Base-by-base conservation (phyloP, 2,113 vertebrate genomes). In the Callipepla squamata region DNA sequence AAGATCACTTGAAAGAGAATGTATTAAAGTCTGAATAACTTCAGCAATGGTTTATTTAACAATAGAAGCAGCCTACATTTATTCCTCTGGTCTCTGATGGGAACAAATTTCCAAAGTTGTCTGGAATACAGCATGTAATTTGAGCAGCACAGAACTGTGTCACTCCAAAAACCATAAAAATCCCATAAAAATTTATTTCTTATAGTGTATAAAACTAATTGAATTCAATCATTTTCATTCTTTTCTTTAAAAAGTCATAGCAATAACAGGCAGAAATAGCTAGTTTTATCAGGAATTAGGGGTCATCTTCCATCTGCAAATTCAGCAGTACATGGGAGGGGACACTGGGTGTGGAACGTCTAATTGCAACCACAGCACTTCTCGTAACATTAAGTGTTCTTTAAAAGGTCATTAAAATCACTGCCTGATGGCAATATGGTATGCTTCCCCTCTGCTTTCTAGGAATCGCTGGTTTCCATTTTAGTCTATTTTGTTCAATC, bases 381-480 rank as follows among this genome's bases (percentile, higher is more conserved):
- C 7, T 48, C 19, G 9, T 66, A 16, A 32, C 30, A 28, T 61
- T n/a, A 72, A 53, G 81, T 70, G 17, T 76, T 85, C 22, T 69
- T 90, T 50, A 51, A 8, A 89, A 80, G 59, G 59, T 42, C 34
- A 63, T 85, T 69, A 42, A 73, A 51, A 51, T 7, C 3, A 14
- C 53, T 4, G 3, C 47, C 30, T 87, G 34, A 28, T 3, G 8
- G 34, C 17, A 85, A 42, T n/a, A 34, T 28, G 26, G 40, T 26
- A 34, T 9, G 22, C 25, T 63, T 50, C 55, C 55, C 11, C 40
- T 82, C 59, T 74, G 59, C 91, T 95, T 38, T 95, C 87, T 77
- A 94, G 81, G 93, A 96, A 85, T 55, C 77, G 34, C 4, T 69
- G 65, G 28, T 53, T 89, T 82, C 70, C 48, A 32, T 92, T 94